Evolutionary conservation across 1,140 invertebrate species (phyloP), one percentile per base, ranked within the genome.

Genomic region (Melitaea cinxia): DNA sequence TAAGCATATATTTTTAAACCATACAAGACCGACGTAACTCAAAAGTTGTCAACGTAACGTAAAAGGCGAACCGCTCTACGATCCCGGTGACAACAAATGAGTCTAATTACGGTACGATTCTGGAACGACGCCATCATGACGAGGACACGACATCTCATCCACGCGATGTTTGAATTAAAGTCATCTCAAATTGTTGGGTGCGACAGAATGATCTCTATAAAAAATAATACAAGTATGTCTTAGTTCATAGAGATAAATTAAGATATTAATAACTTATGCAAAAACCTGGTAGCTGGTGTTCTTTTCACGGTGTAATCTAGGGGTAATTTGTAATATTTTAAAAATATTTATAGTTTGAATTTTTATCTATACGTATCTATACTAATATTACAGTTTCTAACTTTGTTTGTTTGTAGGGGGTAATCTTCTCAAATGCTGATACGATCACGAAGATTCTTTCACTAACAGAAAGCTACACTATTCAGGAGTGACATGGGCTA

Each of bases 111-210:
- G 45, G 53, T 39, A 64, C 61, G 63, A 66, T 72, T 65, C 68
- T 33, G 67, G 67, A 68, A 73, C 63, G 50, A 67, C 42, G 42
- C 33, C 58, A 70, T 63, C 53, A 66, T 33, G 56, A n/a, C n/a
- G n/a, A n/a, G n/a, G 39, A 71, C 71, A 73, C 66, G 66, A 66
- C 68, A 70, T 60, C 65, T 21, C 24, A 63, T 52, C n/a, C 78
- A 79, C 75, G 78, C 78, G 54, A 79, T 70, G 14, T 53, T 50
- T 50, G 66, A 69, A 78, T 81, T 78, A 80, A 77, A 69, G 67
- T 70, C 57, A 50, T 49, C 28, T 50, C 12, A 66, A 66, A 66
- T 66, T 66, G 56, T 66, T 55, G 49, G 56, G 35, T 66, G 52
- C 24, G n/a, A 17, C 4, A 56, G 54, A 65, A 57, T 65, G 57